Evolutionary conservation across 2,113 vertebrate genomes (phyloP).

Genomic region (Circaetus gallicus): DNA sequence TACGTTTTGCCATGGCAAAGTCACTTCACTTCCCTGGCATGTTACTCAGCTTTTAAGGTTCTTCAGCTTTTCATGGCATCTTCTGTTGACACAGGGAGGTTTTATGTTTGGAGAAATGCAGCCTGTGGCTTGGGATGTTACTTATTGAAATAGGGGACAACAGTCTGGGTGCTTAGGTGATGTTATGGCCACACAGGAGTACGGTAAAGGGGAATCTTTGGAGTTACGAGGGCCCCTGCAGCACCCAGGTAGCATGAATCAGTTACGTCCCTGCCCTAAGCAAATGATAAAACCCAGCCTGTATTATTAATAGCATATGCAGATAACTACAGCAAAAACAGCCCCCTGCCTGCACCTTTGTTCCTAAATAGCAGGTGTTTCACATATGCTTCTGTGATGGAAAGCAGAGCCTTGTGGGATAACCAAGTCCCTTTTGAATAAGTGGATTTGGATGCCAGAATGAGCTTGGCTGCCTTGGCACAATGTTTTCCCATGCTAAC

Average conservation of each 20-base stretch:
- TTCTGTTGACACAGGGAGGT: not conserved
- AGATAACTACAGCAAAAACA: not conserved
- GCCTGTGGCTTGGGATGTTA: not conserved
- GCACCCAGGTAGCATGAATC: not conserved
- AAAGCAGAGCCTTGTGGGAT: not conserved
- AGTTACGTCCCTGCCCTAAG: not conserved
- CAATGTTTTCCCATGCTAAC: not conserved
- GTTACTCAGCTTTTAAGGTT: not conserved
- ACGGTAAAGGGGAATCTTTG: not conserved
- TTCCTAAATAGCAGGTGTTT: not conserved
- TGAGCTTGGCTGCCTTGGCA: not conserved
- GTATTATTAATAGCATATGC: not conserved
- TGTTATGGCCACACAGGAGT: not conserved
- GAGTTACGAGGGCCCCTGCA: not conserved
- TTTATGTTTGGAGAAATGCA: not conserved
- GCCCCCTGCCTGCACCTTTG: not conserved
- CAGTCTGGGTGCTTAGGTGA: not conserved
- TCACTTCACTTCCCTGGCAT: not conserved
- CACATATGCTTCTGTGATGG: fast-evolving
- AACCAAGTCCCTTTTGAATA: not conserved
- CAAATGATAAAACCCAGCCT: not conserved
- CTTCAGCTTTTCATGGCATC: not conserved
- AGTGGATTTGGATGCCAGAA: not conserved
- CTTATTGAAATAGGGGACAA: not conserved
- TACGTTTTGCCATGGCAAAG: not conserved